Conservation (phyloP, 1,140 invertebrate genomes). For the Ptiloglossa arizonensis region DNA sequence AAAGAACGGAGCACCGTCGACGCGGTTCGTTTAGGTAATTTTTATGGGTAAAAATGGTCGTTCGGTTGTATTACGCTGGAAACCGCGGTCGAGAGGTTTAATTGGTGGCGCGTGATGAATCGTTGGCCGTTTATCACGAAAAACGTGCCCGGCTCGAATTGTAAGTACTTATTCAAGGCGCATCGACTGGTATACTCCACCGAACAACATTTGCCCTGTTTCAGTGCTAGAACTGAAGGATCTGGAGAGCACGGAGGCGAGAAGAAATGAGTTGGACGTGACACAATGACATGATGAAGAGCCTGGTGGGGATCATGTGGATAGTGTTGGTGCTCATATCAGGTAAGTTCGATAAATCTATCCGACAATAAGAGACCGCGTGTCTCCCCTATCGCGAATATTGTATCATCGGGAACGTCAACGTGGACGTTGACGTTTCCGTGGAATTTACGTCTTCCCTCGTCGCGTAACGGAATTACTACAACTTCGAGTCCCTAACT, state of each 20-base stretch:
- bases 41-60: background rate
- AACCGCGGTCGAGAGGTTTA: conserved; percentile 1
- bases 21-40: background rate
- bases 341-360: conserved; percentile 75
- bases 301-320: conserved; percentile 84
- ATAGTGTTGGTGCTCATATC: conserved; percentile 84
- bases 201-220: conserved; percentile 54
- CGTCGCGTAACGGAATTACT: no score
- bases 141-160: conserved; percentile 22
- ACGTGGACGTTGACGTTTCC: conserved; percentile 1
- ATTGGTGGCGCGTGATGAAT: conserved; percentile 20
- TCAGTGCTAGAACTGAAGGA: conserved; percentile 70
- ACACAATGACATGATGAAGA: conserved; percentile 84
- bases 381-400: background rate
- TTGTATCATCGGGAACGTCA: background rate
- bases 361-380: conserved; percentile 19
- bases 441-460: background rate
- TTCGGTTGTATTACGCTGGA: background rate
- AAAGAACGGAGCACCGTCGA: no score
- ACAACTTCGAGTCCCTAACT: no score
- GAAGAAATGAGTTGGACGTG: conserved; percentile 82
- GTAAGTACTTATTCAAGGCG: conserved; percentile 35
- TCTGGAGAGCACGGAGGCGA: conserved; percentile 69
- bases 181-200: conserved; percentile 1
- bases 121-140: background rate